These are phyloP conservation scores for Micromesistius poutassou DNA, from an alignment of 2,797 vertebrate species.

Conservation along the genomic window DNA sequence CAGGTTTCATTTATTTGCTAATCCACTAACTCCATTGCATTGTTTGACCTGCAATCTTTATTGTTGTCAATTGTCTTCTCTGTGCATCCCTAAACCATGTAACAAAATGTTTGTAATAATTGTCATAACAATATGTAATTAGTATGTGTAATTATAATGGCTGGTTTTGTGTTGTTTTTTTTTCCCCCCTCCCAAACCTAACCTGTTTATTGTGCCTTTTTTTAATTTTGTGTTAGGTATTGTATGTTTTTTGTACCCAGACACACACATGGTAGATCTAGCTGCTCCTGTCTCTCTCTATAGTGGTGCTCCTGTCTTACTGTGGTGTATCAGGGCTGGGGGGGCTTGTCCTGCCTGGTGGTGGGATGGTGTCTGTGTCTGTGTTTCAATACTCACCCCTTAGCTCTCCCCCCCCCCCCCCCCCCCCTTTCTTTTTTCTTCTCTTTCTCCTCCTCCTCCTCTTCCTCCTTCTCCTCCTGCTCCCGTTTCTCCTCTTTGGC, in stretches of 20 bases:
- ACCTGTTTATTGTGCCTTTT: constrained; percentile 61
- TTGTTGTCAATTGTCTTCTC: constrained; percentile 2
- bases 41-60: constrained; percentile 17
- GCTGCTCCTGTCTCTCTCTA: constrained; percentile 7
- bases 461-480: constrained; percentile 20
- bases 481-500: constrained; percentile 24
- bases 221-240: constrained; percentile 14
- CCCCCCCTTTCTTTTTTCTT: constrained; percentile 7
- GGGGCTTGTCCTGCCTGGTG: constrained; percentile 58
- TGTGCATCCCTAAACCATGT: constrained; percentile 29
- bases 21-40: constrained; percentile 23
- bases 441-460: constrained; percentile 25
- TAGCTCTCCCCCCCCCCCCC: constrained; percentile 71
- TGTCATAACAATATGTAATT: constrained; percentile 29
- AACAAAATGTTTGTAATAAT: constrained; percentile 14
- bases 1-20: constrained; percentile 27
- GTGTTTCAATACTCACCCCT: constrained; percentile 77
- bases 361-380: constrained; percentile 63
- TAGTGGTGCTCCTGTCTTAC: constrained; percentile 33
- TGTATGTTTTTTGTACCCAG: not conserved
- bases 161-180: constrained; percentile 46
- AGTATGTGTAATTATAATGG: constrained; percentile 41
- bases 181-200: constrained; percentile 42
- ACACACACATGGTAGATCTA: constrained; percentile 6
- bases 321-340: constrained; percentile 11